A percentile compares a stretch with the other conserved stretches of the same genome.
Evolutionary conservation across 2,113 vertebrate species (phyloP).

Genomic region (Lepus americanus): DNA sequence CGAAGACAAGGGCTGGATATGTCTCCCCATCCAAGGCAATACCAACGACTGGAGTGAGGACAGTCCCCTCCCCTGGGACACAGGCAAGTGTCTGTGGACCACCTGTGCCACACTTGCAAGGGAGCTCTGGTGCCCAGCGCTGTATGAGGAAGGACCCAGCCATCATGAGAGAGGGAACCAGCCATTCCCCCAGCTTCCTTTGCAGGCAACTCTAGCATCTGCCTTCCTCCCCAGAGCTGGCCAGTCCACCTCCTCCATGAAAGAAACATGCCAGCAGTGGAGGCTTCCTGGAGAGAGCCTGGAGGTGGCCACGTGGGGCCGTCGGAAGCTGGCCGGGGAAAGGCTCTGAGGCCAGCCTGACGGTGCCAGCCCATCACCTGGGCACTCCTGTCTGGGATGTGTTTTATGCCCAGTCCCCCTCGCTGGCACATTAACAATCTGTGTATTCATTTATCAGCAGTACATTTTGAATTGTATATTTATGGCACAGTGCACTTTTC

Average conservation of each 20-base stretch:
- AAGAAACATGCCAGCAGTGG: constrained; percentile 63
- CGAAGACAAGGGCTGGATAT: not conserved
- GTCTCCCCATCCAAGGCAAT: not conserved
- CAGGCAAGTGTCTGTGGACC: not conserved
- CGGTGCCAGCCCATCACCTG: constrained; percentile 92
- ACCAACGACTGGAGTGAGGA: not conserved
- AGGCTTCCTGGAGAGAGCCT: constrained; percentile 82
- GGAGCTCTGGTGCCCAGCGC: rapidly evolving
- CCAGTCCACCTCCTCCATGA: rapidly evolving
- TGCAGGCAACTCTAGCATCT: not conserved
- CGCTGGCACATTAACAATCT: constrained; percentile 99
- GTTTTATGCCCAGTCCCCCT: constrained; percentile 93
- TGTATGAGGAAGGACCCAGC: rapidly evolving
- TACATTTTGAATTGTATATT: constrained; percentile 98
- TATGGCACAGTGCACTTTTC: constrained; percentile 99
- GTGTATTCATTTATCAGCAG: constrained; percentile 99
- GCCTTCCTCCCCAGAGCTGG: not conserved
- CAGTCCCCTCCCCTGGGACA: not conserved
- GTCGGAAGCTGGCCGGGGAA: constrained; percentile 84
- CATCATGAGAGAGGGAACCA: rapidly evolving
- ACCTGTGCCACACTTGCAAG: not conserved
- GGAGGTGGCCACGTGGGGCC: constrained; percentile 70
- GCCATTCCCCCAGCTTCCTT: not conserved
- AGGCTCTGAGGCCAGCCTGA: constrained; percentile 88
- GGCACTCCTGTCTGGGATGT: constrained; percentile 92